A percentile compares a stretch with the other conserved stretches of the same genome.
Evolutionary conservation across 2,113 vertebrate species (phyloP).

Genomic region (Oreochromis niloticus): DNA sequence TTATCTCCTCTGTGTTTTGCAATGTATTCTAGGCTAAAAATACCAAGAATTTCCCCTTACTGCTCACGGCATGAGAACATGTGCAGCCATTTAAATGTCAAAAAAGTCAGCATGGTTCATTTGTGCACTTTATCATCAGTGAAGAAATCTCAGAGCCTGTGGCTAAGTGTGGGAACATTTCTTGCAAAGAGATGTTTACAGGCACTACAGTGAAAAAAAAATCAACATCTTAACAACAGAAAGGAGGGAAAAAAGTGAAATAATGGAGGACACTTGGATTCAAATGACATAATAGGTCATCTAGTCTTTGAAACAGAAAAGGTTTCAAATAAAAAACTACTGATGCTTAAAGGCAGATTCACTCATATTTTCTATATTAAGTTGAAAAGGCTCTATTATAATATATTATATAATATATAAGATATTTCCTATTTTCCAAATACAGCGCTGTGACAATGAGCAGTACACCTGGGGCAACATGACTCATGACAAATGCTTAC

Average conservation of each 20-base stretch:
- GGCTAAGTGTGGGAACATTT: slow-evolving; percentile 13
- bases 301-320: background rate
- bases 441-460: background rate
- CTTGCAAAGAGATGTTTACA: background rate
- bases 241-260: background rate
- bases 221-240: background rate
- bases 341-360: background rate
- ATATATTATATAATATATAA: background rate
- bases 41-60: background rate
- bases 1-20: background rate
- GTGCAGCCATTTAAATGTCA: slow-evolving; percentile 27
- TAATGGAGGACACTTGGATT: background rate
- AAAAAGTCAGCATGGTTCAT: slow-evolving; percentile 8
- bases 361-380: background rate
- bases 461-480: background rate
- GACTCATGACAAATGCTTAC: background rate
- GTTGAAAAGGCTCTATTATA: background rate
- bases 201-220: background rate
- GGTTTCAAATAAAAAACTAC: background rate
- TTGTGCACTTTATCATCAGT: slow-evolving; percentile 1
- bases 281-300: background rate
- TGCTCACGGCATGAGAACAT: slow-evolving; percentile 7
- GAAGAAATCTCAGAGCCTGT: background rate
- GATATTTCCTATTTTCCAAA: background rate
- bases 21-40: slow-evolving; percentile 15